phyloP scores from a whole-genome alignment of 2,888 invertebrate genomes.

The Tiliacea citrago region DNA sequence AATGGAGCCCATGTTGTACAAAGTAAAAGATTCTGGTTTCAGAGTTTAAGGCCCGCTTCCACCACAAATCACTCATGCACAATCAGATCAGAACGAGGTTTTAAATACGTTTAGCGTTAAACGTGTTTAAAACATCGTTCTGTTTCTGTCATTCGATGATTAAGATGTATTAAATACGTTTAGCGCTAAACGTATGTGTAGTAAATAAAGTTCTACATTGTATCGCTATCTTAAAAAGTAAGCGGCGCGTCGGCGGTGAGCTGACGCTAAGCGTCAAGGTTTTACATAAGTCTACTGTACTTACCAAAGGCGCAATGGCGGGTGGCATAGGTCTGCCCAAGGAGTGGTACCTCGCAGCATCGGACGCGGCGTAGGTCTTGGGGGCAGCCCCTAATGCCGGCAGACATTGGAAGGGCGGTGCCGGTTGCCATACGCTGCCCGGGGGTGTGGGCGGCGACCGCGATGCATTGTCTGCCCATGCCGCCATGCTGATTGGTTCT shows the following conservation, averaged over 20 bases:
- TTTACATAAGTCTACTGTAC: slow-evolving; percentile 5
- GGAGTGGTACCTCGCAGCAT: slow-evolving; percentile 82
- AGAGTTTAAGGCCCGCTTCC: neutral
- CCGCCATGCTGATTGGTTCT: slow-evolving; percentile 77
- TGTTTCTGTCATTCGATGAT: too few species aligned
- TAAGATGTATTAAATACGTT: too few species aligned
- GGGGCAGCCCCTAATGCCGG: slow-evolving; percentile 83
- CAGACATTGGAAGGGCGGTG: slow-evolving; percentile 86
- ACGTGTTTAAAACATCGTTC: too few species aligned
- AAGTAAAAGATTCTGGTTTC: neutral
- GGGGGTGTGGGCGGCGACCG: slow-evolving; percentile 84
- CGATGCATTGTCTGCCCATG: slow-evolving; percentile 73
- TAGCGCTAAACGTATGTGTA: neutral
- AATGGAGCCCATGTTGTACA: too few species aligned
- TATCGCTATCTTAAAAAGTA: neutral
- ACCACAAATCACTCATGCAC: neutral
- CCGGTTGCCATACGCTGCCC: slow-evolving; percentile 86
- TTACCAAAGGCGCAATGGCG: slow-evolving; percentile 70
- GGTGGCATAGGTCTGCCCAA: slow-evolving; percentile 81
- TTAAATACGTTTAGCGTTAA: neutral
- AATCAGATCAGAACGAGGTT: neutral
- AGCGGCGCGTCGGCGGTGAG: slow-evolving; percentile 36
- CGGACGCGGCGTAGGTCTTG: slow-evolving; percentile 83
- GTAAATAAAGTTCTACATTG: neutral
- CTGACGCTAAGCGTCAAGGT: slow-evolving; percentile 3